phyloP scores from a whole-genome alignment of 2,797 vertebrate genomes.

The Gouania willdenowi region DNA sequence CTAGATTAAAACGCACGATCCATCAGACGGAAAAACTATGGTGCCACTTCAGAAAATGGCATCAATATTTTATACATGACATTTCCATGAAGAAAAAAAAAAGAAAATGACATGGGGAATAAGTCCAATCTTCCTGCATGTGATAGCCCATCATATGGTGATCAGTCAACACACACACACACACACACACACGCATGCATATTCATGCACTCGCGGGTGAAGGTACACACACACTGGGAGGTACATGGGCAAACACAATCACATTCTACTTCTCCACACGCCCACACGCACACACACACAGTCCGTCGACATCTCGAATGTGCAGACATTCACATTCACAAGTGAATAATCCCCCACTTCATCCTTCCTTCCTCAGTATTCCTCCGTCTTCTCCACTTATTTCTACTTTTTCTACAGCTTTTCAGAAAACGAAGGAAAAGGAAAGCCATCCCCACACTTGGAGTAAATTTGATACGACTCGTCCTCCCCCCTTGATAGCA shows the following conservation, averaged over 20 bases:
- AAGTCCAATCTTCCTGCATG: constrained; percentile 49
- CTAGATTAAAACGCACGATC: constrained; percentile 51
- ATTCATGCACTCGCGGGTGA: constrained; percentile 23
- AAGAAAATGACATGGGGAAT: constrained; percentile 47
- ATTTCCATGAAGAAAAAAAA: constrained; percentile 52
- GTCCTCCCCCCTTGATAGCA: constrained; percentile 3
- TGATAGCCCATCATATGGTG: constrained; percentile 55
- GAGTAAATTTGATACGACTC: too few relatives aligned
- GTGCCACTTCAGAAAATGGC: constrained; percentile 59
- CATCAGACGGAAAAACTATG: constrained; percentile 43
- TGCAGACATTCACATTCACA: constrained; percentile 25
- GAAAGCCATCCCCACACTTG: too few relatives aligned
- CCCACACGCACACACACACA: background rate
- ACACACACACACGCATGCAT: constrained; percentile 42
- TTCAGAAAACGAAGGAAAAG: too few relatives aligned
- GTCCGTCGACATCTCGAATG: constrained; percentile 34
- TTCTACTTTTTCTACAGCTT: constrained; percentile 5
- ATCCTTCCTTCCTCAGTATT: constrained; percentile 29
- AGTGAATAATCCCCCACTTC: constrained; percentile 37
- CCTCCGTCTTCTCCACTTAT: constrained; percentile 1
- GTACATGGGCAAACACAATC: constrained; percentile 31
- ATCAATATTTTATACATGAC: constrained; percentile 57
- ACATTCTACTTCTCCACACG: constrained; percentile 2
- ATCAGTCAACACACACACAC: constrained; percentile 51
- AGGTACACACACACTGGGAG: constrained; percentile 8